Evolutionary conservation across 2,888 invertebrate genomes (phyloP).

Genomic region (Caenorhabditis doughertyi): DNA sequence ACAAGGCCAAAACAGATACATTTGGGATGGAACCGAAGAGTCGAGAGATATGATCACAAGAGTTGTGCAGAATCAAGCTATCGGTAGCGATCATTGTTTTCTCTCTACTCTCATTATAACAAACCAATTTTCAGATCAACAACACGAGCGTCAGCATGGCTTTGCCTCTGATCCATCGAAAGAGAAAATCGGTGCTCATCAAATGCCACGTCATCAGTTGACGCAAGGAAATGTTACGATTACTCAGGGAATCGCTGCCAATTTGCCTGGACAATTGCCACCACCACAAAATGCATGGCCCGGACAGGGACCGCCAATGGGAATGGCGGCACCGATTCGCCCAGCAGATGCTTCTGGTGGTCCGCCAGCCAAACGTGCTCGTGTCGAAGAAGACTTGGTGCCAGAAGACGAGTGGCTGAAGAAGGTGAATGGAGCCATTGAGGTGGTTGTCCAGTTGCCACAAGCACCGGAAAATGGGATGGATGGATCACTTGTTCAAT

Average conservation of each 20-base stretch:
- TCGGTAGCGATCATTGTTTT: constrained; percentile 10
- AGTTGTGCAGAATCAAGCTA: constrained; percentile 73
- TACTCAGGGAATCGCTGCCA: constrained; percentile 55
- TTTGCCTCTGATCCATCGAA: constrained; percentile 92
- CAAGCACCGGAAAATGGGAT: constrained; percentile 97
- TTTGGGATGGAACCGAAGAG: constrained; percentile 98
- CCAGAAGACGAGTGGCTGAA: constrained; percentile 90
- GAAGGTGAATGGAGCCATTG: constrained; percentile 84
- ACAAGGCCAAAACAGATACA: constrained; percentile 83
- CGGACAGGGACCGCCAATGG: not conserved
- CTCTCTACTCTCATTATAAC: not conserved
- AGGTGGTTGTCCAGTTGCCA: constrained; percentile 91
- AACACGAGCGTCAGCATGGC: constrained; percentile 75
- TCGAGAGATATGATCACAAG: constrained; percentile 88
- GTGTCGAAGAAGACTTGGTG: constrained; percentile 86
- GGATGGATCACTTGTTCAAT: constrained; percentile 91
- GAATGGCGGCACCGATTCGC: not conserved
- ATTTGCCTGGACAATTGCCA: constrained; percentile 32
- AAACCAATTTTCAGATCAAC: constrained; percentile 68
- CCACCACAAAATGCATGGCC: constrained; percentile 22
- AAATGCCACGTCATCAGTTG: constrained; percentile 86
- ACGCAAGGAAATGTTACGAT: constrained; percentile 59
- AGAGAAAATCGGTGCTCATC: constrained; percentile 90
- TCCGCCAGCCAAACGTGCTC: constrained; percentile 65
- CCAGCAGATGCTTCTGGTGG: constrained; percentile 37